phyloP scores from a whole-genome alignment of 37 sponge, comb jelly and placozoan species.

The Dysidea cf. avara region DNA sequence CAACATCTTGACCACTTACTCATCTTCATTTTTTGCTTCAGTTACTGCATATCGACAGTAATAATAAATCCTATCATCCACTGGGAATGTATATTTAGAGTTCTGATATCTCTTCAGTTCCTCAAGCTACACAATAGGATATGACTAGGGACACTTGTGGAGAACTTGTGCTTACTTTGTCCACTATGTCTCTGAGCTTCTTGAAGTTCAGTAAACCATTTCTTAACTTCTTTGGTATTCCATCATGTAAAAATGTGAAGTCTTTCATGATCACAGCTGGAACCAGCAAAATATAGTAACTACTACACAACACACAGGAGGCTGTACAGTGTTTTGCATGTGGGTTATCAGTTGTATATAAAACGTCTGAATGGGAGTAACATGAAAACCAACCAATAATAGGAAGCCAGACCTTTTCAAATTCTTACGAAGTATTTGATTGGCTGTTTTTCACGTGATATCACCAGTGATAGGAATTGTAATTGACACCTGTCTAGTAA shows the following conservation, averaged over 20 bases:
- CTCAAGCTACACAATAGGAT: slow-evolving; percentile 51
- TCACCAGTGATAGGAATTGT: too few relatives aligned
- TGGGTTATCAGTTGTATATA: too few relatives aligned
- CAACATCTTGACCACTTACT: slow-evolving; percentile 33
- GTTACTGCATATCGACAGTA: slow-evolving; percentile 26
- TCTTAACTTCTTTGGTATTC: slow-evolving; percentile 55
- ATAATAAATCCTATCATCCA: slow-evolving; percentile 33
- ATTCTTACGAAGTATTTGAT: too few relatives aligned
- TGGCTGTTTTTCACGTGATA: too few relatives aligned
- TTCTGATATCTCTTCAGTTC: slow-evolving; percentile 65
- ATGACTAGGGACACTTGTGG: background rate
- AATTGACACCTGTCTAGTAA: too few relatives aligned
- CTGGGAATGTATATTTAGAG: slow-evolving; percentile 55
- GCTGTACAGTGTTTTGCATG: too few relatives aligned
- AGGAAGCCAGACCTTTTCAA: too few relatives aligned
- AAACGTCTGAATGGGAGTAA: too few relatives aligned
- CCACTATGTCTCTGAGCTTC: slow-evolving; percentile 69
- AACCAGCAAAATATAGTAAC: too few relatives aligned
- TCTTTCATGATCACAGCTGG: slow-evolving; percentile 80
- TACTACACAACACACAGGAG: too few relatives aligned
- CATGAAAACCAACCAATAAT: too few relatives aligned
- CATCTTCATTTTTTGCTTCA: slow-evolving; percentile 33
- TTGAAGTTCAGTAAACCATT: slow-evolving; percentile 84
- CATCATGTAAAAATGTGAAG: slow-evolving; percentile 71
- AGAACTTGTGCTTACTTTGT: slow-evolving; percentile 40